Evolutionary conservation across 1,140 invertebrate species (phyloP).

Genomic region (Archivesica marissinica): DNA sequence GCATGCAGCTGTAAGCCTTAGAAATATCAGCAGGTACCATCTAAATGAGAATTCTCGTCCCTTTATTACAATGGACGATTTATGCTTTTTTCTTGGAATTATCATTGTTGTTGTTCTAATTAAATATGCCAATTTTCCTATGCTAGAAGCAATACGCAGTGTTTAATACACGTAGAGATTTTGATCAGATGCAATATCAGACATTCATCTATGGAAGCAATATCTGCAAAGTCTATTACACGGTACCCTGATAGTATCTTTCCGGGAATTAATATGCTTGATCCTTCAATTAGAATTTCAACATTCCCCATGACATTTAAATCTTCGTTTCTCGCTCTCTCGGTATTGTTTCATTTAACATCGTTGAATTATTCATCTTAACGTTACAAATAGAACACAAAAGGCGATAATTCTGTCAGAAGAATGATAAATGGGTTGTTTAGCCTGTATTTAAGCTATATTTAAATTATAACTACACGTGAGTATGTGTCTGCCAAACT

Average conservation of each 20-base stretch:
- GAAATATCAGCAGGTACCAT: no score
- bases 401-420: slow-evolving; percentile 56
- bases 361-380: slow-evolving; percentile 54
- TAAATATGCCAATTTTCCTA: no score
- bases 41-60: no score
- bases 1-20: no score
- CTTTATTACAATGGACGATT: no score
- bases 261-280: not conserved
- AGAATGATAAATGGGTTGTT: slow-evolving; percentile 51
- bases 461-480: slow-evolving; percentile 35
- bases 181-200: no score
- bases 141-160: no score
- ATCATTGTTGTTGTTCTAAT: no score
- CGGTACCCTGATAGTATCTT: slow-evolving; percentile 18
- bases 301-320: slow-evolving; percentile 24
- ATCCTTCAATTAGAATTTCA: slow-evolving; percentile 41
- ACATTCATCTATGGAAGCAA: no score
- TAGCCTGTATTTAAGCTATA: slow-evolving; percentile 19
- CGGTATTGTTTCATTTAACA: slow-evolving; percentile 50
- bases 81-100: no score
- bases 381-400: slow-evolving; percentile 45
- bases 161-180: no score
- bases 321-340: slow-evolving; percentile 9
- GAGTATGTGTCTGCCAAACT: slow-evolving; percentile 35
- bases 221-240: slow-evolving; percentile 21